phyloP scores from a whole-genome alignment of 2,113 vertebrate genomes.

The Paedocypris sp. region DNA sequence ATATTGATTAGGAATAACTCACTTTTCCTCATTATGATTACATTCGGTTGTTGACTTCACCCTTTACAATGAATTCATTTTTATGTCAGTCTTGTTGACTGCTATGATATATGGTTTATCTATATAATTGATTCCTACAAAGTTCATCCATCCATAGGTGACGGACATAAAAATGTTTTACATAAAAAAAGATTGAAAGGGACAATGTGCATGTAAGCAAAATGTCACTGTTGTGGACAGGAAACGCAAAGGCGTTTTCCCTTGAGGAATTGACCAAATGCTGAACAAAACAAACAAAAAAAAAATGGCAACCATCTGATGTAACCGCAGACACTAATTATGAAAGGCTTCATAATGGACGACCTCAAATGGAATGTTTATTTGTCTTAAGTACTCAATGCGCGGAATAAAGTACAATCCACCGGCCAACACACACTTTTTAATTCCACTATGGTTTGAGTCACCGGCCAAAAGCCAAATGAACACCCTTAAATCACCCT shows the following conservation, averaged over 20 bases:
- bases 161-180: constrained; percentile 75
- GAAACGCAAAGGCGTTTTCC: constrained; percentile 52
- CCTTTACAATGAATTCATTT: constrained; percentile 71
- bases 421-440: constrained; percentile 21
- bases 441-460: constrained; percentile 41
- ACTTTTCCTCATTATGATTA: constrained; percentile 85
- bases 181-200: constrained; percentile 62
- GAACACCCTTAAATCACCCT: constrained; percentile 16
- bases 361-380: not conserved
- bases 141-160: constrained; percentile 82
- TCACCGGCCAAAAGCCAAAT: constrained; percentile 16
- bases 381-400: not conserved
- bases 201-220: constrained; percentile 62
- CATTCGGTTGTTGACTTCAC: constrained; percentile 77
- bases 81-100: constrained; percentile 77
- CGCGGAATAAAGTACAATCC: constrained; percentile 19
- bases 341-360: not conserved
- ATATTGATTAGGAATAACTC: constrained; percentile 88
- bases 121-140: constrained; percentile 76
- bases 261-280: constrained; percentile 58
- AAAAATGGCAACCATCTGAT: constrained; percentile 38
- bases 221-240: constrained; percentile 63
- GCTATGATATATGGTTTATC: constrained; percentile 70
- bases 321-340: constrained; percentile 6
- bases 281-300: constrained; percentile 57